Percentiles rank a stretch among this genome's conserved stretches.
Evolutionary conservation across 2,113 vertebrate species (phyloP).

Genomic region (Erpornis zantholeuca): DNA sequence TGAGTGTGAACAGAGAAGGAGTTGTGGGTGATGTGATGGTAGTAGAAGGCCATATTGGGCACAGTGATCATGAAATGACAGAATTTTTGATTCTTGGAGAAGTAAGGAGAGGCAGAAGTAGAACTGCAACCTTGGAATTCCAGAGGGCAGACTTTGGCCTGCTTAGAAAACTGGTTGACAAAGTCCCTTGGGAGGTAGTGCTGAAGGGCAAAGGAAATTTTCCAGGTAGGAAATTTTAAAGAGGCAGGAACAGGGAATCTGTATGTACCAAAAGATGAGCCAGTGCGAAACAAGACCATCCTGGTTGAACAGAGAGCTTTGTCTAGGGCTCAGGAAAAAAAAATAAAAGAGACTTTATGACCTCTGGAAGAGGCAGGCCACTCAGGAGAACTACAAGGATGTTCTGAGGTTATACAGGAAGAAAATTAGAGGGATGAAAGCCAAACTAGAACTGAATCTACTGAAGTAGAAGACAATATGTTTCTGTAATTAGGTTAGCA

Average conservation of each 20-base stretch:
- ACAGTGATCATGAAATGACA: background rate
- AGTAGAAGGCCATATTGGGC: background rate
- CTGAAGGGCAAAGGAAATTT: background rate
- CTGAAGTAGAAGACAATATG: background rate
- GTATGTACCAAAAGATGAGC: background rate
- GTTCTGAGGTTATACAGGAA: background rate
- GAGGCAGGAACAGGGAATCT: background rate
- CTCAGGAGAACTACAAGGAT: background rate
- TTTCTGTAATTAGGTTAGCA: background rate
- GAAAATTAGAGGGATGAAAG: background rate
- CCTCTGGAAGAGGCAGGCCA: background rate
- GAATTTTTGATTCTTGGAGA: background rate
- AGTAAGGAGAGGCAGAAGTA: background rate
- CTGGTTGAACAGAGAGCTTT: background rate
- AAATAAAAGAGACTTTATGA: background rate
- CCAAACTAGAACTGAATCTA: background rate
- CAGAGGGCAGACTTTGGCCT: background rate
- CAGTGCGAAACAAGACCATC: background rate
- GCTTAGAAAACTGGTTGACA: background rate
- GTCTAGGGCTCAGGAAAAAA: accelerated
- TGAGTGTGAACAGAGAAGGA: background rate
- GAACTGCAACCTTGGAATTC: background rate
- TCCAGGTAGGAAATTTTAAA: background rate
- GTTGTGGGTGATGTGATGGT: background rate
- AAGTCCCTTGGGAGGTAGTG: background rate